Conservation (phyloP, 2,113 vertebrate species). For the Morone saxatilis region DNA sequence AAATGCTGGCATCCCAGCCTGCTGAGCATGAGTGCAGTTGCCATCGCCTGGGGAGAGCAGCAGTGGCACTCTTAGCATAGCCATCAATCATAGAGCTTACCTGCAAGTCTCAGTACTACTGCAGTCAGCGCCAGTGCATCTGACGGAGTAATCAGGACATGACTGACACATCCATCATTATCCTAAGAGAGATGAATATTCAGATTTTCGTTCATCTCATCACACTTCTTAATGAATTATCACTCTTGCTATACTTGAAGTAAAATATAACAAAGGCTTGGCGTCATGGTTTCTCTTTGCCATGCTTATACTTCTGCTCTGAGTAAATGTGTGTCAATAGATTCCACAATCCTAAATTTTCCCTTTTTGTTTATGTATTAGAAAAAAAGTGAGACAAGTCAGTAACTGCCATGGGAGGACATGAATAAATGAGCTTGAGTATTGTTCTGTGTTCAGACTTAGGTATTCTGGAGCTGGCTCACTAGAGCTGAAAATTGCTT, state of each 20-base stretch:
- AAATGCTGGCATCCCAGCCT: constrained; percentile 45
- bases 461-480: constrained; percentile 77
- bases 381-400: constrained; percentile 44
- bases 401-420: constrained; percentile 52
- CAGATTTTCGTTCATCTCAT: constrained; percentile 16
- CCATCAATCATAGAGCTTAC: constrained; percentile 69
- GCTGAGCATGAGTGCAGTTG: constrained; percentile 61
- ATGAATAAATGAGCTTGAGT: constrained; percentile 79
- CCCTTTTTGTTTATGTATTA: constrained; percentile 53
- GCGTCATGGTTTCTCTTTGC: neutral
- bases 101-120: constrained; percentile 43
- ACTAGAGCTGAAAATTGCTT: constrained; percentile 86
- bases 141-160: constrained; percentile 49
- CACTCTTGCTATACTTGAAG: neutral
- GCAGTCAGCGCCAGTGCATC: constrained; percentile 21
- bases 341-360: constrained; percentile 33
- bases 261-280: neutral
- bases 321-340: neutral
- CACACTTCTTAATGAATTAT: constrained; percentile 6
- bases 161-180: constrained; percentile 45
- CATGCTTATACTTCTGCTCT: neutral
- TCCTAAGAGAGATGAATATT: constrained; percentile 44
- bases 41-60: constrained; percentile 65
- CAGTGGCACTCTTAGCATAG: constrained; percentile 48
- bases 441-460: constrained; percentile 79